Base-by-base conservation (phyloP, 2,113 vertebrate species). In the Chauna torquata region DNA sequence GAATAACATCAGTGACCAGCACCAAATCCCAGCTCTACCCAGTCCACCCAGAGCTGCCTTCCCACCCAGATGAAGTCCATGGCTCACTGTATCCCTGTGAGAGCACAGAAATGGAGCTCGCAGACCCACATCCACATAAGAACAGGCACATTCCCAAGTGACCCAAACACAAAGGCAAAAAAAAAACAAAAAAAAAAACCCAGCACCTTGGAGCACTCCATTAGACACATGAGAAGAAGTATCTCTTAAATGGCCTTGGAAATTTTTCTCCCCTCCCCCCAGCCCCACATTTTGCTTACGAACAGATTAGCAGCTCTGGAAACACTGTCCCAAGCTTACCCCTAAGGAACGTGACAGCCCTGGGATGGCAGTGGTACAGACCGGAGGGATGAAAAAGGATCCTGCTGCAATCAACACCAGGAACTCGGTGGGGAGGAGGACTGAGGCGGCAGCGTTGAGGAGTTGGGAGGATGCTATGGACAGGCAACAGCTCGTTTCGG, bases 61-160 rank as follows among this genome's bases (percentile, higher is more conserved):
- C 32, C 36, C 34, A 62, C 2, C 1, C 61, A 65, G 44, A 8
- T 25, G 49, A 89, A 75, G 16, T 20, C 38, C 22, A 42, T 12
- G 28, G 32, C 28, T 93, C 89, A 72, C 5, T 71, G 5, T 40
- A 57, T 12, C 12, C 15, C 3, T 22, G 8, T 4, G 16, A 7
- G 5, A 79, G 32, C 47, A 85, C 84, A 74, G 65, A 32, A 79
- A 65, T 1, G 0, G 27, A 57, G 27, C 49, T 86, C 66, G 55
- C 19, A 79, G 75, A 79, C 0, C 28, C 52, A 64, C 15, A 79
- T 40, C 61, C 54, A 45, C 23, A 5, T 16, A 32, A 82, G 4
- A 87, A 32, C 1, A 0, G 10, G 55, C 34, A 44, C 0, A 0
- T 40, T 9, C n/a, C 24, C 42, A 78, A 2, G 32, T 3, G 2